These are phyloP conservation scores for Nilaparvata lugens DNA, from an alignment of 1,140 invertebrate genomes.

Conservation along the genomic window DNA sequence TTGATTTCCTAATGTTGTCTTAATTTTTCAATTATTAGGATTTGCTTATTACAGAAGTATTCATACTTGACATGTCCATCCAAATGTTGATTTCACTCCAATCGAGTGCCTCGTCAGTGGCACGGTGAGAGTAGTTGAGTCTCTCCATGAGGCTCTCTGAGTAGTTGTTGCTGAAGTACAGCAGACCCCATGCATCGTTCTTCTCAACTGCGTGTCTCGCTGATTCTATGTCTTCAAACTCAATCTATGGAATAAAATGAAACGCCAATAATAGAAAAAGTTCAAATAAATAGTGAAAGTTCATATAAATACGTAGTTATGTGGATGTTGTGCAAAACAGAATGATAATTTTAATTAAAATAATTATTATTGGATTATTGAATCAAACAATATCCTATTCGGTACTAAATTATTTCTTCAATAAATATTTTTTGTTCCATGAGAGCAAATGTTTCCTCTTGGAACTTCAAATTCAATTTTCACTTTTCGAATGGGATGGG, in stretches of 20 bases:
- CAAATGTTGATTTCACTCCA: constrained; percentile 52
- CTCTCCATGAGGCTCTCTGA: constrained; percentile 49
- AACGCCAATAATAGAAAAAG: neutral
- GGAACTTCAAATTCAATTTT: no score
- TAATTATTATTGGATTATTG: no score
- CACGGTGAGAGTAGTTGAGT: constrained; percentile 41
- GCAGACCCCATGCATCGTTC: constrained; percentile 55
- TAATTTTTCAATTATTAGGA: neutral
- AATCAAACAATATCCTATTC: no score
- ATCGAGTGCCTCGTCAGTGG: constrained; percentile 40
- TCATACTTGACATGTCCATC: constrained; percentile 61
- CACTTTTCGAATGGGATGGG: no score
- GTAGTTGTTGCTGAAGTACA: constrained; percentile 67
- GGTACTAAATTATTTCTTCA: no score
- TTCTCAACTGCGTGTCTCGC: constrained; percentile 49
- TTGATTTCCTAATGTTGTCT: no score
- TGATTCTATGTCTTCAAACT: constrained; percentile 42
- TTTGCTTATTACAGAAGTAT: neutral
- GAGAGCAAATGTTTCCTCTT: no score
- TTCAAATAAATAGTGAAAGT: no score
- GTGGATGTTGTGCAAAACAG: no score
- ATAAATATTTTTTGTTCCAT: no score
- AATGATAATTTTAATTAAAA: no score
- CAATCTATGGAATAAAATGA: constrained; percentile 35
- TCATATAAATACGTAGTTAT: no score